Base-by-base conservation (phyloP, 2,113 vertebrate genomes). In the Probosciger aterrimus region DNA sequence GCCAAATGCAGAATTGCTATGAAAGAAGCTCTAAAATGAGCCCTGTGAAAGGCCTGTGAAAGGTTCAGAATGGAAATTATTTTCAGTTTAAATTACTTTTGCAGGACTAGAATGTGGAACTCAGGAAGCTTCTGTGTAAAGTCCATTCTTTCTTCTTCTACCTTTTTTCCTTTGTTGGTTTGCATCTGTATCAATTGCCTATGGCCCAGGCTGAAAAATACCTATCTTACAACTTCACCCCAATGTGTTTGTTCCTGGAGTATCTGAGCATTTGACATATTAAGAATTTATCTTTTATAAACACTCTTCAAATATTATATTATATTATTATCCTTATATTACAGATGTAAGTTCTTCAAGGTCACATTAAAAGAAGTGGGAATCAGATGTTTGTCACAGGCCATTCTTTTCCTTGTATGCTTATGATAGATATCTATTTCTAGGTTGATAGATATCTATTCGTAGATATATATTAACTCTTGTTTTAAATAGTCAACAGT, bases 31-130 rank as follows among this genome's bases (percentile, higher is more conserved):
- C 69, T 44, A 64, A 90, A 67, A 87, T 0, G 14, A 96, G 64
- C 55, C 82, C 28, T 3, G 15, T 43, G 68, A 92, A 92, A 96
- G 75, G 35, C 55, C 37, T 33, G 62, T 70, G 77, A 75, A 57
- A 91, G 64, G 76, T 82, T 92, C 88, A 77, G 86, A 95, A 97
- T 73, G 77, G 94, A 94, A 97, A 95, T 93, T 31, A 81, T 71
- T 96, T 96, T 95, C 84, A 63, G 88, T 93, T 80, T 76, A 96
- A 97, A 97, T 96, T 94, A 75, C 86, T 74, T 65, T 65, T 63
- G 59, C 70, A 62, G 88, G 88, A 83, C 39, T 82, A 90, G 81
- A 96, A 80, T 59, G 85, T 62, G 53, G 84, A 23, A 31, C 62
- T 60, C 64, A 53, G 59, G 85, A 96, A 82, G 55, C 49, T 70